These are phyloP conservation scores for Zingel zingel DNA, from an alignment of 2,113 vertebrate species.

Conservation along the genomic window DNA sequence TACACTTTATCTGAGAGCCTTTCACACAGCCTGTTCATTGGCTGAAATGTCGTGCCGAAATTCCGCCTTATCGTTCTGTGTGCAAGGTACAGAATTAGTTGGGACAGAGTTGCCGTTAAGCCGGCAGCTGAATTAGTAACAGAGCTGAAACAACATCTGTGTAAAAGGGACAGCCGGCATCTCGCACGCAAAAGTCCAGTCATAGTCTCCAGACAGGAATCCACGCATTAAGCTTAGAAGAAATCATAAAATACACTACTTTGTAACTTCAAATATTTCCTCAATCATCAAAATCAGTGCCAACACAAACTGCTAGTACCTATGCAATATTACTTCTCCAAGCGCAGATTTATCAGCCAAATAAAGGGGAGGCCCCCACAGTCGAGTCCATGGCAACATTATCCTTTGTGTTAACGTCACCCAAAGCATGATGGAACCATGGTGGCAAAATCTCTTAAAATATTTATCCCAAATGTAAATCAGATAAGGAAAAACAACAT, in stretches of 20 bases:
- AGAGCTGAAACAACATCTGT: too few relatives aligned
- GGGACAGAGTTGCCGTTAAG: too few relatives aligned
- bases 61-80: too few relatives aligned
- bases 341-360: not conserved
- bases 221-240: not conserved
- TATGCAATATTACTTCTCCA: not conserved
- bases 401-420: not conserved
- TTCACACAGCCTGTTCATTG: too few relatives aligned
- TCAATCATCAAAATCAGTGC: not conserved
- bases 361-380: too few relatives aligned
- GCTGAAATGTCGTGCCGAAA: too few relatives aligned
- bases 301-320: too few relatives aligned
- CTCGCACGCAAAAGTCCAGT: too few relatives aligned
- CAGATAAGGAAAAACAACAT: not conserved
- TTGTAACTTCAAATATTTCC: not conserved
- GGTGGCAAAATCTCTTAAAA: not conserved
- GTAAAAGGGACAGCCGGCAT: too few relatives aligned
- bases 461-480: not conserved
- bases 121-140: too few relatives aligned
- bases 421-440: not conserved
- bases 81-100: too few relatives aligned
- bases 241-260: not conserved
- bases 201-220: not conserved
- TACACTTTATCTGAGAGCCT: too few relatives aligned
- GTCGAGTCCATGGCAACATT: not conserved